phyloP scores from a whole-genome alignment of 2,888 invertebrate species.

The Stenichneumon culpator region DNA sequence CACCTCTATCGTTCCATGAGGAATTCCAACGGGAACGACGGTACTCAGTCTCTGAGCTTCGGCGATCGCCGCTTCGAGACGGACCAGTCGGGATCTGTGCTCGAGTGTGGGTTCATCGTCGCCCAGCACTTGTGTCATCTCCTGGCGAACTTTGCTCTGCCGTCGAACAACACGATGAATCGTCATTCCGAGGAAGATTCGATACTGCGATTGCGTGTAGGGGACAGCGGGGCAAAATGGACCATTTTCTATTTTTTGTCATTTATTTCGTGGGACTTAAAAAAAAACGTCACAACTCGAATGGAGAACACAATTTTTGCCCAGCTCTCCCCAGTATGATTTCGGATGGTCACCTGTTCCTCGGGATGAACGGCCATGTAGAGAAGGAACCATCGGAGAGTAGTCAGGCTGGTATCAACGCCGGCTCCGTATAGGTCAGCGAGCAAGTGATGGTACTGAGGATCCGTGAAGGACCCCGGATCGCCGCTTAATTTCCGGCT shows the following conservation, averaged over 20 bases:
- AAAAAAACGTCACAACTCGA: neutral
- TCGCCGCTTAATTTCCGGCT: constrained; percentile 85
- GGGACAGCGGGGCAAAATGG: neutral
- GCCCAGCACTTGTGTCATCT: constrained; percentile 84
- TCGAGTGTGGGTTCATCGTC: constrained; percentile 85
- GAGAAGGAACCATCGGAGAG: constrained; percentile 93
- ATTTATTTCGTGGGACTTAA: neutral
- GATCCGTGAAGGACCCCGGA: constrained; percentile 87
- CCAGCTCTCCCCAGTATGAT: neutral
- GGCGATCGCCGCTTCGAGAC: constrained; percentile 90
- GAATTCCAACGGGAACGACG: constrained; percentile 94
- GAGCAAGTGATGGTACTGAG: constrained; percentile 91
- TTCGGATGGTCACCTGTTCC: constrained; percentile 87
- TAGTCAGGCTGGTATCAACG: constrained; percentile 93
- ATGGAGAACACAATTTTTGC: too few relatives aligned
- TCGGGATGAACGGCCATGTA: constrained; percentile 90
- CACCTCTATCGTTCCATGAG: constrained; percentile 90
- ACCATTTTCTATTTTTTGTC: neutral
- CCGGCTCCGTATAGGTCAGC: constrained; percentile 95
- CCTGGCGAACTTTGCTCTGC: constrained; percentile 88
- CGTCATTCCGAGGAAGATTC: neutral
- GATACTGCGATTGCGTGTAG: neutral
- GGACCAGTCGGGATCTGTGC: constrained; percentile 87
- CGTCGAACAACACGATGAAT: constrained; percentile 67
- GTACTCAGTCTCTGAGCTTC: constrained; percentile 93